Evolutionary conservation across 2,797 vertebrate species (phyloP).

Genomic region (Platyrinchus mystaceus): DNA sequence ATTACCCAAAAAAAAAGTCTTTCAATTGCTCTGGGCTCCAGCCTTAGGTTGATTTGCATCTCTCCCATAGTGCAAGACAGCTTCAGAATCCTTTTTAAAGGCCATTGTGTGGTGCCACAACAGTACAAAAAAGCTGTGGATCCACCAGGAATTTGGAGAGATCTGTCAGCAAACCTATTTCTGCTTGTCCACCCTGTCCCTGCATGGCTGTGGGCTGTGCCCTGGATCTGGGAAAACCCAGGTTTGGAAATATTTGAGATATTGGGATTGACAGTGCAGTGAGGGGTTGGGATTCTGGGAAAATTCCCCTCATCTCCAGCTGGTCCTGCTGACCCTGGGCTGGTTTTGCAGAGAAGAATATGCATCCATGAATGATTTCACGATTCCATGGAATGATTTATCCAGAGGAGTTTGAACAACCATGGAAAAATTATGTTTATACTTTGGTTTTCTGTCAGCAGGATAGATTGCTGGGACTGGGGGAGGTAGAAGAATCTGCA

Average conservation of each 20-base stretch:
- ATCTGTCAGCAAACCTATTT: background rate
- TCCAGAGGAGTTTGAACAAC: background rate
- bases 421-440: background rate
- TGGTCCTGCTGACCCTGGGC: background rate
- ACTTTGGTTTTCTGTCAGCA: background rate
- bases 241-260: background rate
- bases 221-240: background rate
- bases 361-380: background rate
- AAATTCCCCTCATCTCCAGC: background rate
- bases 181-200: accelerated
- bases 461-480: background rate
- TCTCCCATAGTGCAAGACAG: background rate
- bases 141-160: background rate
- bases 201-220: background rate
- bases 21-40: background rate
- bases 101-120: background rate
- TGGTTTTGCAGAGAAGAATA: background rate
- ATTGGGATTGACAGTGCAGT: background rate
- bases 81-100: background rate
- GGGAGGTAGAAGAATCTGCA: background rate
- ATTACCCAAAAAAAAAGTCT: background rate
- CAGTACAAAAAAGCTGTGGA: too few species aligned
- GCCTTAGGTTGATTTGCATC: background rate
- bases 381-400: background rate
- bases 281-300: background rate